Percentiles rank a stretch among this genome's conserved stretches.
Evolutionary conservation across 2,797 vertebrate species (phyloP).

Genomic region (Myripristis murdjan): DNA sequence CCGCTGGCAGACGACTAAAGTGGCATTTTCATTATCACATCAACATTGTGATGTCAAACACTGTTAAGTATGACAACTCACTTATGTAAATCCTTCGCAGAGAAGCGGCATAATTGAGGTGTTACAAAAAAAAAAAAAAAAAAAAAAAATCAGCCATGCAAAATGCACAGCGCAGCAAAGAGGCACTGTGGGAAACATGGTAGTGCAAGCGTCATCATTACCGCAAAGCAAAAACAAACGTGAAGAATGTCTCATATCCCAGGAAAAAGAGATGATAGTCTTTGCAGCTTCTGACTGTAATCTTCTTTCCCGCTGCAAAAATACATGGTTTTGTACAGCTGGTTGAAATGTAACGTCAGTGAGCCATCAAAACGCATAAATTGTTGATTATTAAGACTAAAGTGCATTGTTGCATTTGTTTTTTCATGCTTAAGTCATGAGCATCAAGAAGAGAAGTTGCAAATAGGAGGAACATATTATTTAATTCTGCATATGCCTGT

Average conservation of each 20-base stretch:
- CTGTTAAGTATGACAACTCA: conserved; percentile 5
- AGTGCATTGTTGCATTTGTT: neutral
- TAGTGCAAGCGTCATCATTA: conserved; percentile 40
- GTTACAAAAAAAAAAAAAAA: neutral
- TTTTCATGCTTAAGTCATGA: no score
- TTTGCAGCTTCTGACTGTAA: no score
- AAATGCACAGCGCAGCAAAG: conserved; percentile 54
- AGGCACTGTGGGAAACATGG: conserved; percentile 31
- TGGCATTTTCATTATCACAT: conserved; percentile 19
- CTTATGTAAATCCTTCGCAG: conserved; percentile 19
- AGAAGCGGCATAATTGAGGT: neutral
- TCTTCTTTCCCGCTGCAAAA: neutral
- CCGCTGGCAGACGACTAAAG: neutral
- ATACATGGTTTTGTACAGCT: neutral
- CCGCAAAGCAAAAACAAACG: neutral
- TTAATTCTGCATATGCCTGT: neutral
- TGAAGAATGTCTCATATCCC: neutral
- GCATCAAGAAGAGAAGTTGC: no score
- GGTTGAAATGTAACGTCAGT: neutral
- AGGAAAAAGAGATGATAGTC: neutral
- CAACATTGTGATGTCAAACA: conserved; percentile 23
- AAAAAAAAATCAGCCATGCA: neutral
- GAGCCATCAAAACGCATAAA: neutral
- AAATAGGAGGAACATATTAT: no score
- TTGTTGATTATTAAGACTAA: neutral